Evolutionary conservation across 2,113 vertebrate species (phyloP).

Genomic region (Baryphthengus martii): DNA sequence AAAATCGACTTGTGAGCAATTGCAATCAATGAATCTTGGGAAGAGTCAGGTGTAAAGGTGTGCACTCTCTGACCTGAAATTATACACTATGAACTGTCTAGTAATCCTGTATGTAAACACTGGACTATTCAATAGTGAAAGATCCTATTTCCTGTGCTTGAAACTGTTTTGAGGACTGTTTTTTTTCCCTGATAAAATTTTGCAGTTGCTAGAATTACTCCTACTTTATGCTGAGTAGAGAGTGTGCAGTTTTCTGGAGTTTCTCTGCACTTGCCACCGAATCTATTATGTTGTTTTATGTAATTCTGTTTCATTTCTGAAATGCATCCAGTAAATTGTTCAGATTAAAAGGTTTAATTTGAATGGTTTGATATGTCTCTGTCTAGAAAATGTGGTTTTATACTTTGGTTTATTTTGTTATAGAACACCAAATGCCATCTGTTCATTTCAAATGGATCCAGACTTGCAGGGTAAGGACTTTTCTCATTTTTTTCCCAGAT

Average conservation of each 20-base stretch:
- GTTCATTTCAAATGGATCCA: slow-evolving; percentile 54
- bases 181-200: background rate
- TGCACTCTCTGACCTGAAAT: background rate
- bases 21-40: background rate
- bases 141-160: background rate
- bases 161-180: background rate
- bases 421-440: background rate
- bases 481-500: background rate
- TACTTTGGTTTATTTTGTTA: slow-evolving; percentile 21
- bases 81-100: background rate
- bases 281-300: background rate
- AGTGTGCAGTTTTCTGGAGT: background rate
- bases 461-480: slow-evolving; percentile 61
- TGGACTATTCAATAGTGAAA: background rate
- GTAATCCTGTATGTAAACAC: background rate
- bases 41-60: background rate
- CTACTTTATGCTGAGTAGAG: background rate
- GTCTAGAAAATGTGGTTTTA: background rate
- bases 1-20: background rate
- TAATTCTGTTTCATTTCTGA: background rate
- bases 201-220: background rate
- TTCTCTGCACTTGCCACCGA: background rate
- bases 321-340: background rate
- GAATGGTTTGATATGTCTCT: background rate
- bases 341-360: slow-evolving; percentile 15